Evolutionary conservation across 2,113 vertebrate genomes (phyloP).

Genomic region (Lipotes vexillifer): DNA sequence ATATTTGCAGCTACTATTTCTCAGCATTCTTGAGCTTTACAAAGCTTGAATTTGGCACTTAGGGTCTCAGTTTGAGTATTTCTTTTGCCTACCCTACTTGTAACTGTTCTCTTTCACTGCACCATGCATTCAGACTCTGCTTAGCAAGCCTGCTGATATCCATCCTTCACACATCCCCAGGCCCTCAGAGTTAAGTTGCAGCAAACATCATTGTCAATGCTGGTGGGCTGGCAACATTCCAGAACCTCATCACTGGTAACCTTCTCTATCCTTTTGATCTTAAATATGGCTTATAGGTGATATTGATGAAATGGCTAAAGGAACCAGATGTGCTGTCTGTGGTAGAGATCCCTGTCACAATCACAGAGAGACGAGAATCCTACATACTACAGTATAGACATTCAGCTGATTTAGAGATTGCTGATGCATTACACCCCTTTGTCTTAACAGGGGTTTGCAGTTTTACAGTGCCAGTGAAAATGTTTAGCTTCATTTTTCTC

Average conservation of each 20-base stretch:
- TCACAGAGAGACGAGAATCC: not conserved
- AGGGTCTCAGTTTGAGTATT: not conserved
- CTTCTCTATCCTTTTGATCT: slow-evolving; percentile 34
- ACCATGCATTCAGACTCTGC: not conserved
- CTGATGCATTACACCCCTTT: not conserved
- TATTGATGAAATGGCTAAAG: slow-evolving; percentile 32
- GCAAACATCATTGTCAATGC: not conserved
- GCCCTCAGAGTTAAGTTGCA: not conserved
- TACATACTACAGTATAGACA: not conserved
- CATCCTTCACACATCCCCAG: not conserved
- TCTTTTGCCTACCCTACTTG: not conserved
- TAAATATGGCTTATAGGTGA: slow-evolving; percentile 4
- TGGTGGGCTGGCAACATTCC: slow-evolving; percentile 44
- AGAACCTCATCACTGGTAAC: slow-evolving; percentile 28
- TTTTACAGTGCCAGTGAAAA: not conserved
- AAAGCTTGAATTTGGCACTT: not conserved
- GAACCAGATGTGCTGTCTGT: slow-evolving; percentile 12
- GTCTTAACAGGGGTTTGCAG: not conserved
- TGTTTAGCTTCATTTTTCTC: not conserved
- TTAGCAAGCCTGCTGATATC: slow-evolving; percentile 29
- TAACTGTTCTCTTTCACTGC: not conserved
- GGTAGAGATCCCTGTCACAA: not conserved
- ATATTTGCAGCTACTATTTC: not conserved
- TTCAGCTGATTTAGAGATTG: not conserved
- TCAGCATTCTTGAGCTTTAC: not conserved